Conservation (phyloP, 2,888 invertebrate species). For the Drosophila cognata region DNA sequence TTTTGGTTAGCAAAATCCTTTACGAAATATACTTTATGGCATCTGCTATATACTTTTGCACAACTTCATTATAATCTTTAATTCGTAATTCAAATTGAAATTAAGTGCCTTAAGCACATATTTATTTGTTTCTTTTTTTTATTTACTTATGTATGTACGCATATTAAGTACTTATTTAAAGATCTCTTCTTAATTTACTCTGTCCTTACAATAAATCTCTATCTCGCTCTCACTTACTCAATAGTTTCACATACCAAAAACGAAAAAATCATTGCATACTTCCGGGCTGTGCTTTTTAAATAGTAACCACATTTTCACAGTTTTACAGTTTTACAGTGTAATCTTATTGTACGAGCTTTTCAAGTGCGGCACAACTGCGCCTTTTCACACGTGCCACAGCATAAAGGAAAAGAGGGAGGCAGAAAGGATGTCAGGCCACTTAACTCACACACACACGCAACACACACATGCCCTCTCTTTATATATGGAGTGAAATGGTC, state of each 20-base stretch:
- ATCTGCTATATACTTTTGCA: neutral
- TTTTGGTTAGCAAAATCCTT: neutral
- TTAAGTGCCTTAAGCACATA: neutral
- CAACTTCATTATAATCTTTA: neutral
- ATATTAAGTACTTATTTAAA: neutral
- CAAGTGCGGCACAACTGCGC: constrained; percentile 52
- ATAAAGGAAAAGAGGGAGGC: constrained; percentile 12
- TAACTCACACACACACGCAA: constrained; percentile 43
- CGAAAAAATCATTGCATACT: constrained; percentile 50
- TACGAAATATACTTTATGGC: neutral
- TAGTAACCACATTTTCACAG: constrained; percentile 12
- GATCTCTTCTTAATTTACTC: neutral
- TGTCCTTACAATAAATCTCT: neutral
- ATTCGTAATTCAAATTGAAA: neutral
- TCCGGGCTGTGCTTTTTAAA: constrained; percentile 40
- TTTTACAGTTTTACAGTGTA: constrained; percentile 45
- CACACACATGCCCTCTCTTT: constrained; percentile 6
- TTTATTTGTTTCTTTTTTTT: neutral
- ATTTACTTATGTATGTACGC: neutral
- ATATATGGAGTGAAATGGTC: constrained; percentile 49
- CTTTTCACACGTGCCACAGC: constrained; percentile 67
- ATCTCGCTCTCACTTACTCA: neutral
- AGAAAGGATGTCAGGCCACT: constrained; percentile 54
- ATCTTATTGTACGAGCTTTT: constrained; percentile 12
- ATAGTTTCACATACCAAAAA: neutral